Conservation (phyloP, 2,888 invertebrate genomes). For the Drosophila neotestacea region DNA sequence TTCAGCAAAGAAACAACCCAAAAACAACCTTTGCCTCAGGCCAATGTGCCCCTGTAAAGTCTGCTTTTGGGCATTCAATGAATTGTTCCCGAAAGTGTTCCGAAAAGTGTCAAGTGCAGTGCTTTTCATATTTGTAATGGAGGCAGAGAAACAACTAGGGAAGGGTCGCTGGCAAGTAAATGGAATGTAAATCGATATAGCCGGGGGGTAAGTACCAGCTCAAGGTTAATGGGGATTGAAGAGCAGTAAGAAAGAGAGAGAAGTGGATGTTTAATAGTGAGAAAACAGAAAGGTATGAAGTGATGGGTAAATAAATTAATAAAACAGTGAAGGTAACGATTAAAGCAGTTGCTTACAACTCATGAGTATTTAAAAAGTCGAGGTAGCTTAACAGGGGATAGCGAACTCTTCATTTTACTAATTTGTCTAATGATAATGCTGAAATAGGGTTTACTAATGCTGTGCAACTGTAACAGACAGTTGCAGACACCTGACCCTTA, state of each 20-base stretch:
- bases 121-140: slow-evolving; percentile 61
- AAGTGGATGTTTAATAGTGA: neutral
- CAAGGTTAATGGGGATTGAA: slow-evolving; percentile 23
- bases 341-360: neutral
- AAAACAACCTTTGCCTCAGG: slow-evolving; percentile 11
- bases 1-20: slow-evolving; percentile 6
- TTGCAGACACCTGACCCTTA: too few species aligned
- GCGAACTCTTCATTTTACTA: neutral
- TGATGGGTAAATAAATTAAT: slow-evolving; percentile 1
- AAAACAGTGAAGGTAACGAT: neutral
- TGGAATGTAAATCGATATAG: slow-evolving; percentile 56
- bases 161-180: slow-evolving; percentile 34
- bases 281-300: neutral
- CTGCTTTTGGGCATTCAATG: slow-evolving; percentile 56
- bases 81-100: slow-evolving; percentile 50
- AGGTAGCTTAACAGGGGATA: neutral
- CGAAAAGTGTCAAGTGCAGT: slow-evolving; percentile 75
- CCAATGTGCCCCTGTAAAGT: slow-evolving; percentile 31
- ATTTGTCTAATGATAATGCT: too few species aligned
- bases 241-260: neutral
- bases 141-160: slow-evolving; percentile 17
- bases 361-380: neutral
- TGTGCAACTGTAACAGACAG: too few species aligned
- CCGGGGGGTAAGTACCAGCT: slow-evolving; percentile 25
- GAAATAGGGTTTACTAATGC: too few species aligned